phyloP scores from a whole-genome alignment of 2,888 invertebrate species.

The Zaprionus obscuricornis region DNA sequence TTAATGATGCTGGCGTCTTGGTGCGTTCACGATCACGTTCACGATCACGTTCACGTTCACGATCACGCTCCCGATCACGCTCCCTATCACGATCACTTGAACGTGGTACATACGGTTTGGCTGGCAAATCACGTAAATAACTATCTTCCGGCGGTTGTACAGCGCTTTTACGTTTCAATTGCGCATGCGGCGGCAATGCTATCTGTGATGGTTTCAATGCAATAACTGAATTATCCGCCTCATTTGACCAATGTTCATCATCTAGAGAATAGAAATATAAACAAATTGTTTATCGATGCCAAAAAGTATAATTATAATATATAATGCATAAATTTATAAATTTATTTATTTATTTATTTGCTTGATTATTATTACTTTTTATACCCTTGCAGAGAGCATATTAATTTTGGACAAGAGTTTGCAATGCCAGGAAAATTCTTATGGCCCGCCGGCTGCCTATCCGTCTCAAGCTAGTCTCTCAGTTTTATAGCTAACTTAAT shows the following conservation, averaged over 20 bases:
- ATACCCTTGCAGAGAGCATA: too few relatives aligned
- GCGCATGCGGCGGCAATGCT: conserved; percentile 75
- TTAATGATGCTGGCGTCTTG: conserved; percentile 56
- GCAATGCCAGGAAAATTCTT: too few relatives aligned
- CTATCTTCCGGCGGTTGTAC: conserved; percentile 81
- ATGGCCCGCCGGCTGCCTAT: too few relatives aligned
- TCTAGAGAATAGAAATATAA: conserved; percentile 72
- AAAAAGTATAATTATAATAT: too few relatives aligned
- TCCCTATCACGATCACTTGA: conserved; percentile 58
- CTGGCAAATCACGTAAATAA: conserved; percentile 82
- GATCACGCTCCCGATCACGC: conserved; percentile 23
- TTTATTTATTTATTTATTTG: too few relatives aligned
- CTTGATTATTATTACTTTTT: too few relatives aligned
- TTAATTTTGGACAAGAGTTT: too few relatives aligned
- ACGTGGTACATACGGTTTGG: conserved; percentile 80
- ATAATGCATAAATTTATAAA: too few relatives aligned
- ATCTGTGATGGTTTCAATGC: conserved; percentile 82
- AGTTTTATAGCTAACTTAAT: too few relatives aligned
- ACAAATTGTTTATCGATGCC: background rate
- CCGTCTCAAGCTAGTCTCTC: too few relatives aligned
- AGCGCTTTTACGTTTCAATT: conserved; percentile 80
- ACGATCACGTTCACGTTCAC: conserved; percentile 35
- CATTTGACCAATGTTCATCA: conserved; percentile 83
- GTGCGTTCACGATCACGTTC: conserved; percentile 41
- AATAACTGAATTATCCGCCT: conserved; percentile 83